Evolutionary conservation across 2,113 vertebrate species (phyloP).

Genomic region (Atractosteus spatula): DNA sequence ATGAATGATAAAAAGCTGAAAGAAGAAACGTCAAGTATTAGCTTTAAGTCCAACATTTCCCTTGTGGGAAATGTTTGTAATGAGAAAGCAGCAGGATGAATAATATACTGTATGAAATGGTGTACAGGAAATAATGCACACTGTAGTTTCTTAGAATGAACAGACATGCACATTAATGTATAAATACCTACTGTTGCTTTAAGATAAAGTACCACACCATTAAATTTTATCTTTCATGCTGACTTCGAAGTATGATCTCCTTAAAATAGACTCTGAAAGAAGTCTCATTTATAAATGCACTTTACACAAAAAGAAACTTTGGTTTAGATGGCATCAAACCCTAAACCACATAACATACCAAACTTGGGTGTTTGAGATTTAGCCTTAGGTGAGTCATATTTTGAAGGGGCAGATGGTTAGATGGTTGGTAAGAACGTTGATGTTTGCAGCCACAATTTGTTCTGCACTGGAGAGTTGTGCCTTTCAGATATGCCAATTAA

Average conservation of each 20-base stretch:
- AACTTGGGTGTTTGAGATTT: neutral
- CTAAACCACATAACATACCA: neutral
- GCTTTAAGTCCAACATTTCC: conserved; percentile 1
- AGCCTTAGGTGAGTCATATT: conserved; percentile 6
- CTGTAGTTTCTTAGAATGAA: too few relatives aligned
- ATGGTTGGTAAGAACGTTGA: conserved; percentile 29
- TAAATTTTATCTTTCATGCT: conserved; percentile 19
- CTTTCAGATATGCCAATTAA: conserved; percentile 20
- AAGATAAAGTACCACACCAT: conserved; percentile 5
- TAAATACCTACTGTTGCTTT: neutral
- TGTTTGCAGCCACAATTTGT: conserved; percentile 36
- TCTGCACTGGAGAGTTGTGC: conserved; percentile 12
- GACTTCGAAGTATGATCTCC: conserved; percentile 12
- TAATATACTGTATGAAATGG: conserved; percentile 10
- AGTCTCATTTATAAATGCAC: neutral
- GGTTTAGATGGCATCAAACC: neutral
- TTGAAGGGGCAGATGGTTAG: conserved; percentile 26
- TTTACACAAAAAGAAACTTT: neutral
- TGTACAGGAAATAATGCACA: neutral
- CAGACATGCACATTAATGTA: too few relatives aligned
- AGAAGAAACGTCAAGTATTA: conserved; percentile 15
- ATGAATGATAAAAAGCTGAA: neutral
- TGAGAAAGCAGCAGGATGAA: conserved; percentile 3
- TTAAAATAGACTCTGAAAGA: conserved; percentile 1
- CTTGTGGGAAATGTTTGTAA: conserved; percentile 6